phyloP scores from a whole-genome alignment of 2,113 vertebrate genomes.

The Pseudorectes ferrugineus region DNA sequence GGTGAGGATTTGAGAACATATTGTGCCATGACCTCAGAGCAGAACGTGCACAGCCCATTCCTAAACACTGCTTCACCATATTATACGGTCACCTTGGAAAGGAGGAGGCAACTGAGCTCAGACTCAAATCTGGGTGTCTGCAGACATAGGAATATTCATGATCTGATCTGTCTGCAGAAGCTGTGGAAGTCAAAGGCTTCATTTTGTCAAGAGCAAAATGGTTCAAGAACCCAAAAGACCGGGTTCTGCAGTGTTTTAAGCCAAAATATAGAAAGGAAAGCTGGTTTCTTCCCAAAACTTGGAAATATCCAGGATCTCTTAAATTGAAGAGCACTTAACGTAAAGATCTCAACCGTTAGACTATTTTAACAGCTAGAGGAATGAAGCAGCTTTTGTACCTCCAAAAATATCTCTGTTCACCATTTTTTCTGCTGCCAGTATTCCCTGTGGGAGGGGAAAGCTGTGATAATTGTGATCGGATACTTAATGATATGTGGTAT shows the following conservation, averaged over 20 bases:
- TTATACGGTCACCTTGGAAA: not conserved
- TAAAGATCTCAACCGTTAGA: not conserved
- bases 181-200: not conserved
- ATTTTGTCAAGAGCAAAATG: not conserved
- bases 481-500: not conserved
- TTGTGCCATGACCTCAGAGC: not conserved
- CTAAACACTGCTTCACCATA: not conserved
- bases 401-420: not conserved
- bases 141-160: not conserved
- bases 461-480: not conserved
- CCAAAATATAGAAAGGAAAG: not conserved
- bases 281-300: not conserved
- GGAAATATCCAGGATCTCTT: not conserved
- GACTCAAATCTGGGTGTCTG: not conserved
- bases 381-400: not conserved
- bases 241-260: not conserved
- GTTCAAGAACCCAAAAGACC: not conserved
- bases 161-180: not conserved
- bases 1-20: not conserved
- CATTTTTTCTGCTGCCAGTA: not conserved
- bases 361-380: not conserved
- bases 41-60: not conserved
- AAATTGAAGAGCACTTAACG: not conserved
- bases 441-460: not conserved
- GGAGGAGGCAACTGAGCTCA: not conserved